Evolutionary conservation across 92 coral and sea anemone genomes (phyloP).

Genomic region (Umimayanthus chanpuru): DNA sequence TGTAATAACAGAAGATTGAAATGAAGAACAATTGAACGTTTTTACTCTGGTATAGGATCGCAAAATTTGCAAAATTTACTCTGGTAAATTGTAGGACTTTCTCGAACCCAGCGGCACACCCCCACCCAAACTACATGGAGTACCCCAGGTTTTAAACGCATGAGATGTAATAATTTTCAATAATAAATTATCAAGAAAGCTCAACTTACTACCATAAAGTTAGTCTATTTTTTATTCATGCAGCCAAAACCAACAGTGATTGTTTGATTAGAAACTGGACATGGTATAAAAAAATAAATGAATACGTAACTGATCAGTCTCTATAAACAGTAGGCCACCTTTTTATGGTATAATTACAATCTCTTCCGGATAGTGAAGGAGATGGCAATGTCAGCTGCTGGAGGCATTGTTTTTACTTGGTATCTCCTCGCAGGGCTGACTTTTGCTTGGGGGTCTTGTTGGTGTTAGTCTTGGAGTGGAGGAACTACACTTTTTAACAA

Average conservation of each 20-base stretch:
- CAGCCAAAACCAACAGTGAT: no score
- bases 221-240: no score
- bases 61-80: no score
- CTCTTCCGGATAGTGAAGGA: not conserved
- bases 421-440: not conserved
- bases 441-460: not conserved
- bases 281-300: not conserved
- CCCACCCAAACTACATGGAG: no score
- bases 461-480: not conserved
- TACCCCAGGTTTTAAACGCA: not conserved
- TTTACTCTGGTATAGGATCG: no score
- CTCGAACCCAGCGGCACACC: no score
- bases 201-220: not conserved
- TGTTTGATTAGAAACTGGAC: no score
- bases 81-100: no score
- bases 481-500: not conserved
- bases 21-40: no score
- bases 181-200: not conserved
- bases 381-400: not conserved
- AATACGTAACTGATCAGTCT: not conserved
- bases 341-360: not conserved
- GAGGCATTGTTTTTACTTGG: not conserved
- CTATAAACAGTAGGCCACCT: not conserved
- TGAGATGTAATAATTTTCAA: no score
- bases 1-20: no score